A percentile compares a stretch with the other conserved stretches of the same genome.
Conservation (phyloP, 2,113 vertebrate genomes). For the Glaucidium brasilianum region DNA sequence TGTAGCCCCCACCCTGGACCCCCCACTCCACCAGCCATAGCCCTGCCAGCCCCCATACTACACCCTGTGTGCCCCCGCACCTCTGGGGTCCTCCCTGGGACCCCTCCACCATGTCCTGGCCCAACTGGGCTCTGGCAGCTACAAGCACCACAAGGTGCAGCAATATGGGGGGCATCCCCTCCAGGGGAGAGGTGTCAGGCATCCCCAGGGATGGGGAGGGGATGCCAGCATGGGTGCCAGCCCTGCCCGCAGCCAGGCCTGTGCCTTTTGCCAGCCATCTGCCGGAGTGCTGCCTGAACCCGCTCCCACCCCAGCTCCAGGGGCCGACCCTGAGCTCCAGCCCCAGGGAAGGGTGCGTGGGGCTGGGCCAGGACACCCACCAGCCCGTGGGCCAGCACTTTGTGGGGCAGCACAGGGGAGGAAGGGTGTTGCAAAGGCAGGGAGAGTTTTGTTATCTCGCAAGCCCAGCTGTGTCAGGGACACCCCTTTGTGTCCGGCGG, state of each 20-base stretch:
- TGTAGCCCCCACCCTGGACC: not conserved
- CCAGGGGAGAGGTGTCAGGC: not conserved
- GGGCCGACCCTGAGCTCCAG: not conserved
- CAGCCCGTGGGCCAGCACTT: accelerated
- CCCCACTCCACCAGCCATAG: accelerated
- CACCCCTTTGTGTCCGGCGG: accelerated
- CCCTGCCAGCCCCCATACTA: not conserved
- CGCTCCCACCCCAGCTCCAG: accelerated
- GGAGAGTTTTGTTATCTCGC: not conserved
- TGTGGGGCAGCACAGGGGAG: not conserved
- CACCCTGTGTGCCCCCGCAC: accelerated
- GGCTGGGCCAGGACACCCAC: not conserved
- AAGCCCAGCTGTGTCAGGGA: not conserved
- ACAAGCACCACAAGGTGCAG: not conserved
- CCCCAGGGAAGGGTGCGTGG: not conserved
- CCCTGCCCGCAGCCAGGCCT: not conserved
- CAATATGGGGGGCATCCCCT: accelerated
- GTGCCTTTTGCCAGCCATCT: not conserved
- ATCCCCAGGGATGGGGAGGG: not conserved
- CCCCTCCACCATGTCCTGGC: accelerated
- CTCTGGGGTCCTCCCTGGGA: not conserved
- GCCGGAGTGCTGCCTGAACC: not conserved
- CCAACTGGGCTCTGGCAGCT: accelerated
- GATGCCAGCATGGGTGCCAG: not conserved
- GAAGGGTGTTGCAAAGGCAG: not conserved